phyloP scores from a whole-genome alignment of 2,113 vertebrate genomes.

The Gadus chalcogrammus region DNA sequence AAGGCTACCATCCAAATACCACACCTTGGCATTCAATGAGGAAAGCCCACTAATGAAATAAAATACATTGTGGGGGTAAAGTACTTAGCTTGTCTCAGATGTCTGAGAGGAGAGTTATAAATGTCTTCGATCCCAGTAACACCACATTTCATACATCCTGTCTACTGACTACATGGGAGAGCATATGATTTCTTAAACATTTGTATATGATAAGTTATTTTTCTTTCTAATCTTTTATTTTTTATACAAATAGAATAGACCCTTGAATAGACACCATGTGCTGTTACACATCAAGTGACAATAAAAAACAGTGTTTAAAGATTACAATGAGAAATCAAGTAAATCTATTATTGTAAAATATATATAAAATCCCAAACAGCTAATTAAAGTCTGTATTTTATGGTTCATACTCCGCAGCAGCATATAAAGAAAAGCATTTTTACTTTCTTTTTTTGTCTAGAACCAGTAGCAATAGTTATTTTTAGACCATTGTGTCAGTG shows the following conservation, averaged over 20 bases:
- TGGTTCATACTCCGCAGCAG: constrained; percentile 18
- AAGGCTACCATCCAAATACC: too few relatives aligned
- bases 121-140: constrained; percentile 35
- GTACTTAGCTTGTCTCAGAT: constrained; percentile 51
- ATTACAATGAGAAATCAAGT: too few relatives aligned
- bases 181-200: neutral
- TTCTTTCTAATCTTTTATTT: neutral
- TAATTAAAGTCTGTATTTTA: neutral
- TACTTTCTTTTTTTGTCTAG: too few relatives aligned
- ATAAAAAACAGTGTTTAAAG: neutral
- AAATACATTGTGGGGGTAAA: constrained; percentile 54
- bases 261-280: neutral
- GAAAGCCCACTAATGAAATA: constrained; percentile 40
- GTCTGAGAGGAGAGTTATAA: constrained; percentile 49
- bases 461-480: constrained; percentile 38
- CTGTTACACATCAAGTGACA: neutral
- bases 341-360: too few relatives aligned
- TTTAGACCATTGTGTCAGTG: constrained; percentile 60
- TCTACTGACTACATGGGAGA: neutral
- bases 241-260: neutral
- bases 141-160: constrained; percentile 27
- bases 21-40: neutral
- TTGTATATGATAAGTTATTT: neutral
- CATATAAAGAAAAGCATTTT: neutral
- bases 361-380: neutral